Evolutionary conservation across 1,140 invertebrate genomes (phyloP).

Genomic region (Meloidogyne hapla): DNA sequence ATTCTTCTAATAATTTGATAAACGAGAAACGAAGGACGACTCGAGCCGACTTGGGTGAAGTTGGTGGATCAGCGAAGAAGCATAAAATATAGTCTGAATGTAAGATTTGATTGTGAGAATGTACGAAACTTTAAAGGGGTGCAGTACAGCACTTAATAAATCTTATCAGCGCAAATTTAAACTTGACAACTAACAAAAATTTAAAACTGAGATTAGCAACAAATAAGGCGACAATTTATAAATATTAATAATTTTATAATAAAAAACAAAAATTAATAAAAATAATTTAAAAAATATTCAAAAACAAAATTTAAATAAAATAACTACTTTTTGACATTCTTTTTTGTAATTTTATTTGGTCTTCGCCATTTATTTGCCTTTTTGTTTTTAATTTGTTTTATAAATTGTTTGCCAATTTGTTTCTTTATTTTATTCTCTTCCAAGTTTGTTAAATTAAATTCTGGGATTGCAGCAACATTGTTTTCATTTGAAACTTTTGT

Average conservation of each 20-base stretch:
- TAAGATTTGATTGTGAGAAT: no score
- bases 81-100: no score
- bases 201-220: no score
- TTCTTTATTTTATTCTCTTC: neutral
- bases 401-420: neutral
- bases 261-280: neutral
- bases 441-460: neutral
- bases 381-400: neutral
- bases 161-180: no score
- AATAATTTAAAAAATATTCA: neutral
- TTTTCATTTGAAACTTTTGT: neutral
- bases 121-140: no score
- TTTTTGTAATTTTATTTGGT: neutral
- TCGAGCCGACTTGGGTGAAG: no score
- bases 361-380: slow-evolving; percentile 10
- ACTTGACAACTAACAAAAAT: no score
- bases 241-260: neutral
- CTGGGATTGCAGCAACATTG: neutral
- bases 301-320: neutral
- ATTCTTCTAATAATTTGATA: no score
- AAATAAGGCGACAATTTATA: no score
- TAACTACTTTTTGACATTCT: neutral
- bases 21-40: no score
- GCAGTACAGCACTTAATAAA: no score
- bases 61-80: no score